Percentiles rank a stretch among this genome's conserved stretches.
Evolutionary conservation across 2,888 invertebrate species (phyloP).

Genomic region (Tethea ocularis): DNA sequence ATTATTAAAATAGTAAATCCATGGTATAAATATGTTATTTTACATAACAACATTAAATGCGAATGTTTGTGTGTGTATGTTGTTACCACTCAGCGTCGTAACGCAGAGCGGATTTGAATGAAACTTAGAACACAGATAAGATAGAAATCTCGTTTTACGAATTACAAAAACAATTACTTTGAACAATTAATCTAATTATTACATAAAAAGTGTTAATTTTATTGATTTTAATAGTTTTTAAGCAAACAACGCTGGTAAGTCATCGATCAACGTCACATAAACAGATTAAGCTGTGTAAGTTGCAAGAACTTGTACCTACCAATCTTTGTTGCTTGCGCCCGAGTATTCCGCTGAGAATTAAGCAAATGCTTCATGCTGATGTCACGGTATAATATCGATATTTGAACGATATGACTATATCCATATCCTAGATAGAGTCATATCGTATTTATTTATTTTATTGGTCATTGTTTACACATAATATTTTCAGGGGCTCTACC

Average conservation of each 20-base stretch:
- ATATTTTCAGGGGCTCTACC: too few relatives aligned
- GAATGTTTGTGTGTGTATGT: too few relatives aligned
- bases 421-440: too few relatives aligned
- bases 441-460: too few relatives aligned
- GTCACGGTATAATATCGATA: constrained; percentile 29
- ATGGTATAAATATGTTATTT: not conserved
- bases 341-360: constrained; percentile 51
- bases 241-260: constrained; percentile 9
- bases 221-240: not conserved
- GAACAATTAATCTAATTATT: too few relatives aligned
- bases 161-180: too few relatives aligned
- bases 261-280: constrained; percentile 64
- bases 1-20: not conserved
- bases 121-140: too few relatives aligned
- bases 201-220: not conserved
- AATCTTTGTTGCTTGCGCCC: constrained; percentile 53
- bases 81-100: too few relatives aligned
- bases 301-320: constrained; percentile 42
- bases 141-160: too few relatives aligned
- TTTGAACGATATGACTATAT: not conserved
- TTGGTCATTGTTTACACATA: too few relatives aligned
- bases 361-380: constrained; percentile 26
- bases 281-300: constrained; percentile 56
- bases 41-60: too few relatives aligned
- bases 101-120: too few relatives aligned